Evolutionary conservation across 2,113 vertebrate species (phyloP).

Genomic region (Sceloporus undulatus): DNA sequence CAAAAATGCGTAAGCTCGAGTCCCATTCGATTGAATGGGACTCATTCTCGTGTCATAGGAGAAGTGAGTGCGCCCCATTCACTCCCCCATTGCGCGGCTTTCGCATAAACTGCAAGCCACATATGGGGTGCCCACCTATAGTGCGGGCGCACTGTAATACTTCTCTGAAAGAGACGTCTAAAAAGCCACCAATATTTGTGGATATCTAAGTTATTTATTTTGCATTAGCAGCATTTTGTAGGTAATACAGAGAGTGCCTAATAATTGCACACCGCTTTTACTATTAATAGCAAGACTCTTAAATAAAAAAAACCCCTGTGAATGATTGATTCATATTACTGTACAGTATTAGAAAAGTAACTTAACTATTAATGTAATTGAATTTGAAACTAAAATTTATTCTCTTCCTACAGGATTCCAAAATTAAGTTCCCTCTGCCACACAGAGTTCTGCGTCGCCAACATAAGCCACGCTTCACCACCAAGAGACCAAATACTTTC

Average conservation of each 20-base stretch:
- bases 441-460: conserved; percentile 95
- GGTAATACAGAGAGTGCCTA: background rate
- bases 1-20: too few relatives aligned
- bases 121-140: too few relatives aligned
- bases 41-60: too few relatives aligned
- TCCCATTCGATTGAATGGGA: too few relatives aligned
- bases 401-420: conserved; percentile 87
- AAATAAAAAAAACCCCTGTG: background rate
- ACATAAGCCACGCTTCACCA: conserved; percentile 98
- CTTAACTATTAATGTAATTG: too few relatives aligned
- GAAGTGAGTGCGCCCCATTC: too few relatives aligned
- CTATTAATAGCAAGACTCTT: background rate
- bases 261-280: background rate
- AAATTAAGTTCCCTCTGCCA: conserved; percentile 98
- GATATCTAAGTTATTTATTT: background rate
- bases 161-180: background rate
- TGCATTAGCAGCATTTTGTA: background rate
- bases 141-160: too few relatives aligned
- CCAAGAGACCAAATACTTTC: conserved; percentile 99
- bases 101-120: too few relatives aligned
- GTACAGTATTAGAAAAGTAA: background rate
- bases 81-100: too few relatives aligned
- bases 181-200: background rate
- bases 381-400: background rate
- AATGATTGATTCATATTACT: background rate